Conservation (phyloP, 2,113 vertebrate genomes). For the Sialia sialis region DNA sequence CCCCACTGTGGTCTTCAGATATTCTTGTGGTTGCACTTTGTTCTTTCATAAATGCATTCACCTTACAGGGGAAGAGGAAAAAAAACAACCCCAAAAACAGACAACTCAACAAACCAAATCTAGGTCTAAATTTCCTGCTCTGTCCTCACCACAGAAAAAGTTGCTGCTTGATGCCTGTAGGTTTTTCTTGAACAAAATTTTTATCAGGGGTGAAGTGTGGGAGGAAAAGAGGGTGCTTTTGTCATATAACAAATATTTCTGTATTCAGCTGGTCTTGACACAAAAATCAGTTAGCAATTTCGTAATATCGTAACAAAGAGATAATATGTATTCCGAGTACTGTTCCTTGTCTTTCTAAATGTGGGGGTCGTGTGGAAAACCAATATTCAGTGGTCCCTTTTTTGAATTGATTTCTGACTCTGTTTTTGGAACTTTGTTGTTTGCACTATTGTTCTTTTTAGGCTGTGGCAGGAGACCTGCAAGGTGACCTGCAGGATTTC, state of each 20-base stretch:
- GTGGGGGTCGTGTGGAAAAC: background rate
- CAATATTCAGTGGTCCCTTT: background rate
- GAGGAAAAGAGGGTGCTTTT: background rate
- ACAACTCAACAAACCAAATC: background rate
- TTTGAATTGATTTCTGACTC: background rate
- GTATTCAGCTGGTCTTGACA: background rate
- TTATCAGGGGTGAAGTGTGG: background rate
- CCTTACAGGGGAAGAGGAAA: background rate
- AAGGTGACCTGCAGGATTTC: background rate
- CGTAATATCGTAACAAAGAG: background rate
- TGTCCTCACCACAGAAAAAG: rapidly evolving
- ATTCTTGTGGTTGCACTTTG: background rate
- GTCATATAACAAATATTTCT: background rate
- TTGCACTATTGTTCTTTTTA: background rate
- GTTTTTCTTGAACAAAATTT: background rate
- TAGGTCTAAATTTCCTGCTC: background rate
- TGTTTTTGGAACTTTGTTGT: background rate
- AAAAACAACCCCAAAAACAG: rapidly evolving
- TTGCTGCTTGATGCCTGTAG: background rate
- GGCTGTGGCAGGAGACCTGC: background rate
- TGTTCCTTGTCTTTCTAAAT: background rate
- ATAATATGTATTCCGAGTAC: background rate
- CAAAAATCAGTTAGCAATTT: background rate
- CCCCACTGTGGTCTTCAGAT: background rate
- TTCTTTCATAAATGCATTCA: background rate